Percentiles rank a stretch among this genome's conserved stretches.
Evolutionary conservation across 2,113 vertebrate species (phyloP).

Genomic region (Pelecanus crispus): DNA sequence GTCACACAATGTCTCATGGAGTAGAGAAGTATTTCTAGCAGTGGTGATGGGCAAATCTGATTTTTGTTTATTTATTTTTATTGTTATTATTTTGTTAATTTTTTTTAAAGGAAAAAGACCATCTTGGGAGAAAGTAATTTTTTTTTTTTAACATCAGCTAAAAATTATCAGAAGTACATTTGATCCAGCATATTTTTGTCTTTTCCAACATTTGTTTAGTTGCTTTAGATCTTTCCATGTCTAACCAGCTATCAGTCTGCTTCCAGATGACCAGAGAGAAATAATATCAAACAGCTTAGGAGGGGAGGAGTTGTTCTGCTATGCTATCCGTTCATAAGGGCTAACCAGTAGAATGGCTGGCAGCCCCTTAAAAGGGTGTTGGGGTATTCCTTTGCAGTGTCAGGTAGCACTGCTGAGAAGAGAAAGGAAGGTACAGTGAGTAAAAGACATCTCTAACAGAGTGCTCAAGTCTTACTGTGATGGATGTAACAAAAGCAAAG

Average conservation of each 20-base stretch:
- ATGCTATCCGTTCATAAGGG: neutral
- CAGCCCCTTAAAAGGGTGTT: neutral
- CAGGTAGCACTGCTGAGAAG: neutral
- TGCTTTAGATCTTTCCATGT: neutral
- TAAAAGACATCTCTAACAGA: neutral
- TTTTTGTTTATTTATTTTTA: neutral
- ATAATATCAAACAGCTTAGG: neutral
- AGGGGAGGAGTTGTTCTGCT: neutral
- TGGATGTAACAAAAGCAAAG: neutral
- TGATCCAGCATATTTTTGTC: neutral
- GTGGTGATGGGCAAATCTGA: accelerated
- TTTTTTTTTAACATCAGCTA: neutral
- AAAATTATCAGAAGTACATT: neutral
- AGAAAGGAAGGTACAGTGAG: neutral
- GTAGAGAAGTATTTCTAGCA: neutral
- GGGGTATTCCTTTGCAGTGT: neutral
- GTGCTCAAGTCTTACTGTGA: neutral
- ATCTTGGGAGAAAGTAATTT: neutral
- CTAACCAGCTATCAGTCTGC: neutral
- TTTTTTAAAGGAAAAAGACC: neutral
- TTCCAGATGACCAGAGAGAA: neutral
- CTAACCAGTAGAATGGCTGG: neutral
- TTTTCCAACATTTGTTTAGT: neutral
- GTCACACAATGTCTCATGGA: neutral
- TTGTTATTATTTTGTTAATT: neutral